phyloP scores from a whole-genome alignment of 1,140 invertebrate species.

The Zaprionus gabonicus region DNA sequence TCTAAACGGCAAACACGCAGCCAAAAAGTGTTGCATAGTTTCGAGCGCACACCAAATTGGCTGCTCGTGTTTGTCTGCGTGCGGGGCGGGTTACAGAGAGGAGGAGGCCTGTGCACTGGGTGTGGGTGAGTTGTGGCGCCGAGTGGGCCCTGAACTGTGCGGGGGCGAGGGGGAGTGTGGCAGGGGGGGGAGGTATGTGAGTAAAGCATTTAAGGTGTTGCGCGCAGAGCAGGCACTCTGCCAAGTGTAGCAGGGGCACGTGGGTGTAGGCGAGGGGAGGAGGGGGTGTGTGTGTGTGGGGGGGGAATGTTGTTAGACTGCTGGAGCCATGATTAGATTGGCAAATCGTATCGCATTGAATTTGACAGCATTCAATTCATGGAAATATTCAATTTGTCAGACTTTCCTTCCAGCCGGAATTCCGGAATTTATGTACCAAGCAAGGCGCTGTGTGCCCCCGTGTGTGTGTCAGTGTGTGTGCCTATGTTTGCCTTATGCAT shows the following conservation, averaged over 20 bases:
- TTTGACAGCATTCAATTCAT: constrained; percentile 51
- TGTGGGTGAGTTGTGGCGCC: neutral
- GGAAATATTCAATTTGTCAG: constrained; percentile 51
- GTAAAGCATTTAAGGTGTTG: constrained; percentile 22
- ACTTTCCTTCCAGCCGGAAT: constrained; percentile 33
- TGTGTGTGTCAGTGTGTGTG: constrained; percentile 11
- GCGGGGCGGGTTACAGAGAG: neutral
- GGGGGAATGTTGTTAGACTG: neutral
- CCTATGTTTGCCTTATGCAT: neutral
- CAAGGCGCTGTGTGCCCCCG: neutral
- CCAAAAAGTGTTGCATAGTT: constrained; percentile 58
- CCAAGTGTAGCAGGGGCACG: neutral
- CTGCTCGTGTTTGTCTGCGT: neutral
- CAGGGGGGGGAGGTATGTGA: neutral
- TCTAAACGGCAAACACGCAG: constrained; percentile 35
- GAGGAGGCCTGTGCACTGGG: too few relatives aligned
- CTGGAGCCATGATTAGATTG: constrained; percentile 43
- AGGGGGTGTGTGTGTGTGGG: neutral
- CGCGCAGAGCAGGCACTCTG: neutral
- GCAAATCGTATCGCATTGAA: constrained; percentile 50
- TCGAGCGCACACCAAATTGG: constrained; percentile 25
- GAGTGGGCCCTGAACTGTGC: constrained; percentile 1
- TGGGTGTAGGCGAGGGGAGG: neutral
- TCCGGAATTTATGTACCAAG: constrained; percentile 28
- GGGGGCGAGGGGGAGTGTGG: neutral